phyloP scores from a whole-genome alignment of 2,797 vertebrate species.

The Anomalospiza imberbis region DNA sequence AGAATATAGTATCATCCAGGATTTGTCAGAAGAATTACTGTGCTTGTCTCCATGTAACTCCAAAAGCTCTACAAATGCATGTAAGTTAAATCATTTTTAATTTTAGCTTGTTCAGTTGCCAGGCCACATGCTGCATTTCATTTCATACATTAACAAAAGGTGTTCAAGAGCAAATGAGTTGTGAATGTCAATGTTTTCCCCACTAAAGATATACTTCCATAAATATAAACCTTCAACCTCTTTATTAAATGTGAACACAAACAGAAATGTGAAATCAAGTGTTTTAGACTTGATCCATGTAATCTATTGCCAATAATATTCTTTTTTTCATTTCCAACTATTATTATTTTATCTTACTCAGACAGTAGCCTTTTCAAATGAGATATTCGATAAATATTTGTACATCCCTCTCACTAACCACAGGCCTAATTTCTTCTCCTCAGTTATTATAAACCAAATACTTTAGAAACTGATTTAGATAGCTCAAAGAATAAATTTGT shows the following conservation, averaged over 20 bases:
- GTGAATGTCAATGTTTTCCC: background rate
- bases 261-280: background rate
- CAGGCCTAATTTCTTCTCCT: background rate
- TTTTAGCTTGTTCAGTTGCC: background rate
- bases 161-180: conserved; percentile 28
- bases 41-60: background rate
- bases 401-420: background rate
- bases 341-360: background rate
- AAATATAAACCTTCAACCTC: background rate
- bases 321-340: background rate
- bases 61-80: background rate
- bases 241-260: background rate
- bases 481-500: background rate
- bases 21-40: background rate
- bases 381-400: background rate
- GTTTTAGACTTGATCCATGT: background rate
- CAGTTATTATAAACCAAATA: background rate
- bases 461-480: background rate
- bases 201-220: background rate
- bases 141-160: conserved; percentile 35
- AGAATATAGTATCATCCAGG: background rate
- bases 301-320: background rate
- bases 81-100: background rate
- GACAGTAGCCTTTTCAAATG: background rate
- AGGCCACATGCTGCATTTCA: background rate